Evolutionary conservation across 2,113 vertebrate genomes (phyloP).

Genomic region (Prinia subflava): DNA sequence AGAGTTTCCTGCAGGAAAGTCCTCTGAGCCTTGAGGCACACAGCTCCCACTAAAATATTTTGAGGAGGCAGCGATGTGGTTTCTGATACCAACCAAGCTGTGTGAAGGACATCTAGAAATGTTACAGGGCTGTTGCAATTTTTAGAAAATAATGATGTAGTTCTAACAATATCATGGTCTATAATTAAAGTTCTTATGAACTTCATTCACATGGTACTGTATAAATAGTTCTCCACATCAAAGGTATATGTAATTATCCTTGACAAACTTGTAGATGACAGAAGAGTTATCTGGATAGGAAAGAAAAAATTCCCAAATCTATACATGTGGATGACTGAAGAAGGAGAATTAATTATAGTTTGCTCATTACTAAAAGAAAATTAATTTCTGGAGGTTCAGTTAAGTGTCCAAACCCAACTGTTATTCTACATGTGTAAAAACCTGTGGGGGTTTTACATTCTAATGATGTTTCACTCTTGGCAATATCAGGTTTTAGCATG

Average conservation of each 20-base stretch:
- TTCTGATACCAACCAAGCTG: neutral
- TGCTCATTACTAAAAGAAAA: neutral
- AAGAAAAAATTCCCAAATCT: neutral
- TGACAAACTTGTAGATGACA: neutral
- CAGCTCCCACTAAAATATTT: neutral
- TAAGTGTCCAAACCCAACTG: neutral
- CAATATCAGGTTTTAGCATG: neutral
- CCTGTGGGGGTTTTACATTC: neutral
- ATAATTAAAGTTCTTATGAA: neutral
- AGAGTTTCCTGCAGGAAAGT: neutral
- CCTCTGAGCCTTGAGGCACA: neutral
- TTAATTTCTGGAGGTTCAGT: neutral
- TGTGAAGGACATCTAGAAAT: neutral
- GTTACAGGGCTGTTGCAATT: neutral
- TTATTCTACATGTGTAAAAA: neutral
- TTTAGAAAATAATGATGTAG: neutral
- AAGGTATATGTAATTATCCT: neutral
- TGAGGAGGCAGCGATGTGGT: neutral
- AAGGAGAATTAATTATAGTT: neutral
- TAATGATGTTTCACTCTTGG: neutral
- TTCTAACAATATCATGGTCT: neutral
- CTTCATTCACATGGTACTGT: neutral
- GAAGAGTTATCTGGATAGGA: neutral
- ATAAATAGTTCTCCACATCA: neutral
- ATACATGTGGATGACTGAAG: neutral